A percentile compares a stretch with the other conserved stretches of the same genome.
phyloP scores from a whole-genome alignment of 2,797 vertebrate species.

The Oryzias dopingdopingensis region DNA sequence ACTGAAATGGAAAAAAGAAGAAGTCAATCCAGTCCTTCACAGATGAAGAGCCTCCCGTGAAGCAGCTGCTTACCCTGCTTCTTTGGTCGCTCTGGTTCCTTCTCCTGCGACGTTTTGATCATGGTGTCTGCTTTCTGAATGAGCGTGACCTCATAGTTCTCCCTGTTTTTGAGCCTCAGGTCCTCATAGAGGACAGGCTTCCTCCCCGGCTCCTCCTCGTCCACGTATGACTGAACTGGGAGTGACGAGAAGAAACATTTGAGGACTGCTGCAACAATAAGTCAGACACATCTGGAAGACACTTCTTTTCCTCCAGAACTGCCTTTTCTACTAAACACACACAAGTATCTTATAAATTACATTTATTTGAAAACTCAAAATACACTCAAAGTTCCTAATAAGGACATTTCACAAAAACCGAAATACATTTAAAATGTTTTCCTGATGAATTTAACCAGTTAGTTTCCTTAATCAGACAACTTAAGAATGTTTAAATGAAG shows the following conservation, averaged over 20 bases:
- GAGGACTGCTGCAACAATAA: too few relatives aligned
- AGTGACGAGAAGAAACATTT: neutral
- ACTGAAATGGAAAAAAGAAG: slow-evolving; percentile 64
- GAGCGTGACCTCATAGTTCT: slow-evolving; percentile 83
- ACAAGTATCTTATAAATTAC: too few relatives aligned
- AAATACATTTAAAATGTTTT: too few relatives aligned
- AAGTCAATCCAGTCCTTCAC: neutral
- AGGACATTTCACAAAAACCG: too few relatives aligned
- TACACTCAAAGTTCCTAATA: too few relatives aligned
- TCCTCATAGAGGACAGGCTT: slow-evolving; percentile 86
- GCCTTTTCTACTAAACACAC: too few relatives aligned
- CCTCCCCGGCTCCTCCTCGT: slow-evolving; percentile 77
- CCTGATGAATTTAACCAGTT: too few relatives aligned
- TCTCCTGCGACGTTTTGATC: slow-evolving; percentile 71
- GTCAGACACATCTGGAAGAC: too few relatives aligned
- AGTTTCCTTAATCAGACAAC: too few relatives aligned
- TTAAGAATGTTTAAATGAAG: too few relatives aligned
- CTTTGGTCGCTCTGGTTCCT: slow-evolving; percentile 55
- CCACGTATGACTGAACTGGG: slow-evolving; percentile 74
- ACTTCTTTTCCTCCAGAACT: too few relatives aligned
- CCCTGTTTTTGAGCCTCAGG: slow-evolving; percentile 88
- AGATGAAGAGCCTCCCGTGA: neutral
- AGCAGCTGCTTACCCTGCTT: slow-evolving; percentile 76
- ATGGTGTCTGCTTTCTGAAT: slow-evolving; percentile 82
- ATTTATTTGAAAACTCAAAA: too few relatives aligned